Evolutionary conservation across 2,113 vertebrate genomes (phyloP).

Genomic region (Astur gentilis): DNA sequence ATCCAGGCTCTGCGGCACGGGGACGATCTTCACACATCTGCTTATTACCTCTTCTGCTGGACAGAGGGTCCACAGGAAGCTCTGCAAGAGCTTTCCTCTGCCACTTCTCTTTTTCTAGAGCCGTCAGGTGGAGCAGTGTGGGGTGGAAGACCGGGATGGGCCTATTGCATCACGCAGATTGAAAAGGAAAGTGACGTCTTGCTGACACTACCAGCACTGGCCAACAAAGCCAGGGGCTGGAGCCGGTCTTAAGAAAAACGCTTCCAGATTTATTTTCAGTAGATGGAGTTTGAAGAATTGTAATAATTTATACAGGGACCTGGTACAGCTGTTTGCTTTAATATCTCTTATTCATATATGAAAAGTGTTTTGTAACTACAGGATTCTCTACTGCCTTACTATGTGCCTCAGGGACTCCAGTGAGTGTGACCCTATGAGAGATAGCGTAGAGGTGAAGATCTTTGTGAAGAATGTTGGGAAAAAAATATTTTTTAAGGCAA

Average conservation of each 20-base stretch:
- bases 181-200: background rate
- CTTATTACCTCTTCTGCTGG: background rate
- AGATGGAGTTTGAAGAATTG: background rate
- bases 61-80: background rate
- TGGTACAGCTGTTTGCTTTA: background rate
- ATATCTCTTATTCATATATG: background rate
- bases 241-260: background rate
- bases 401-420: background rate
- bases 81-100: background rate
- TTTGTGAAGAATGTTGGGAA: background rate
- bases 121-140: background rate
- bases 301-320: background rate
- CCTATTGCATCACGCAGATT: background rate
- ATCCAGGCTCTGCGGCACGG: accelerated
- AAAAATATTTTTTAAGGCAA: background rate
- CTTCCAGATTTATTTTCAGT: background rate
- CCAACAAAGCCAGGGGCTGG: background rate
- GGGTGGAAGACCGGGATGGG: background rate
- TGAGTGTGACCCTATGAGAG: background rate
- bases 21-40: background rate
- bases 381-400: background rate
- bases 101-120: background rate
- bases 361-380: background rate
- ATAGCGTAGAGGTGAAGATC: background rate
- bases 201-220: background rate